A percentile compares a stretch with the other conserved stretches of the same genome.
These are phyloP conservation scores for Heteractis magnifica DNA, from an alignment of 92 coral and sea anemone species.

Conservation along the genomic window DNA sequence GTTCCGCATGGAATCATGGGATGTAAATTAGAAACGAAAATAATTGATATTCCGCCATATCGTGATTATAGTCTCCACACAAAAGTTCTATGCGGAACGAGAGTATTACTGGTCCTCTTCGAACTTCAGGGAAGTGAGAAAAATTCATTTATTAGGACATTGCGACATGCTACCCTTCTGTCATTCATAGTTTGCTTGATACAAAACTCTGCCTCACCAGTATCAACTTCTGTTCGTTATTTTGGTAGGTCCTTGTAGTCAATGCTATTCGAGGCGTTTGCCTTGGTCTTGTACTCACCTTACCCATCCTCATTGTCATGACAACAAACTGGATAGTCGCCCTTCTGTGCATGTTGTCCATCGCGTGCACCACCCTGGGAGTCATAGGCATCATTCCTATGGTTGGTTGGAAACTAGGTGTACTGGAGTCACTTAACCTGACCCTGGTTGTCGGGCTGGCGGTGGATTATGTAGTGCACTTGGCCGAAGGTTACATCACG, in stretches of 20 bases:
- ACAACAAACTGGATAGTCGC: constrained; percentile 70
- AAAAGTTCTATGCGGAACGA: not conserved
- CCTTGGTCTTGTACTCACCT: constrained; percentile 54
- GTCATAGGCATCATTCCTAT: constrained; percentile 72
- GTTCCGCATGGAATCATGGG: not conserved
- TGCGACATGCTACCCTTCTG: no score
- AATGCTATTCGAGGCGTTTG: constrained; percentile 64
- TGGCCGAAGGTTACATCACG: constrained; percentile 72
- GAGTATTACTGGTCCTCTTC: not conserved
- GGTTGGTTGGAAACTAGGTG: constrained; percentile 77
- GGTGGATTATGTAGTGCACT: constrained; percentile 79
- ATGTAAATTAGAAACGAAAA: no score
- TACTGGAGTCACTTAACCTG: constrained; percentile 74
- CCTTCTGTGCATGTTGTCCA: constrained; percentile 57
- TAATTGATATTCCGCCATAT: not conserved
- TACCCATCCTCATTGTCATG: constrained; percentile 62
- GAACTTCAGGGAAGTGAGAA: not conserved
- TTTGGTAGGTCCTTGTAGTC: constrained; percentile 54
- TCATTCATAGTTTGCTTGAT: no score
- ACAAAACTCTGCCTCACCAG: not conserved
- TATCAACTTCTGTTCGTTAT: not conserved
- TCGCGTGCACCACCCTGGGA: constrained; percentile 54
- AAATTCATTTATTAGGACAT: no score
- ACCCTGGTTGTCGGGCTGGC: constrained; percentile 83
- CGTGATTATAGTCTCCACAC: not conserved